Conservation (phyloP, 2,113 vertebrate genomes). For the Australoheros scitulus region DNA sequence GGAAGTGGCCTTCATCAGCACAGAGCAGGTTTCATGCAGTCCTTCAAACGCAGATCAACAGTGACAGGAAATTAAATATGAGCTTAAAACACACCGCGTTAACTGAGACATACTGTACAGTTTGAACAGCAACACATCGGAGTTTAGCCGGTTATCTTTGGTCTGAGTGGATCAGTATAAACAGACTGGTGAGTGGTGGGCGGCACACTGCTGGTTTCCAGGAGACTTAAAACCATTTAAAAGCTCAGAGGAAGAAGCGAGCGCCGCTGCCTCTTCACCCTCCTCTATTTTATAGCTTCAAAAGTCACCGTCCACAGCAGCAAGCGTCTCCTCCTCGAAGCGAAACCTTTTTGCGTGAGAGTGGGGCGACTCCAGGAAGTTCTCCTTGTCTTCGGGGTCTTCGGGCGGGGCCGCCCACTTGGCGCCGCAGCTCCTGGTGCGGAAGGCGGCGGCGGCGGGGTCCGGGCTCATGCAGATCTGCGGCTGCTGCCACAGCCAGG, state of each 20-base stretch:
- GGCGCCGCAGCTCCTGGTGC: constrained; percentile 67
- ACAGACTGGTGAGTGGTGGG: constrained; percentile 8
- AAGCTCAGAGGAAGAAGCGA: constrained; percentile 29
- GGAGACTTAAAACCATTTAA: constrained; percentile 57
- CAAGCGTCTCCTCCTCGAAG: constrained; percentile 82
- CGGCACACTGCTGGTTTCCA: constrained; percentile 27
- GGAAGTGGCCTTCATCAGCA: constrained; percentile 9
- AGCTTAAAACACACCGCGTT: constrained; percentile 49
- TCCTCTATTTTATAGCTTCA: neutral
- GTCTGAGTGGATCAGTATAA: constrained; percentile 44
- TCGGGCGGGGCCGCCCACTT: constrained; percentile 80
- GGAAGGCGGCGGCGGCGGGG: constrained; percentile 52
- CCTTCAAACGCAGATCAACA: constrained; percentile 17
- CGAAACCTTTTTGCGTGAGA: constrained; percentile 86
- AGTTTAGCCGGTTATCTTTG: constrained; percentile 72
- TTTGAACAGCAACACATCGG: constrained; percentile 2
- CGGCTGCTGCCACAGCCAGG: constrained; percentile 89
- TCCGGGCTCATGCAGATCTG: constrained; percentile 53
- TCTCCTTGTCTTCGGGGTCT: constrained; percentile 91
- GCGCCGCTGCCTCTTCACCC: neutral
- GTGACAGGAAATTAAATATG: constrained; percentile 43
- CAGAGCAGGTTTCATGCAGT: neutral
- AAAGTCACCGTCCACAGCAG: constrained; percentile 60
- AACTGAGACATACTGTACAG: constrained; percentile 13
- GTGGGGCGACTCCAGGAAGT: constrained; percentile 86